Evolutionary conservation across 2,888 invertebrate species (phyloP).

Genomic region (Aleiodes alternator): DNA sequence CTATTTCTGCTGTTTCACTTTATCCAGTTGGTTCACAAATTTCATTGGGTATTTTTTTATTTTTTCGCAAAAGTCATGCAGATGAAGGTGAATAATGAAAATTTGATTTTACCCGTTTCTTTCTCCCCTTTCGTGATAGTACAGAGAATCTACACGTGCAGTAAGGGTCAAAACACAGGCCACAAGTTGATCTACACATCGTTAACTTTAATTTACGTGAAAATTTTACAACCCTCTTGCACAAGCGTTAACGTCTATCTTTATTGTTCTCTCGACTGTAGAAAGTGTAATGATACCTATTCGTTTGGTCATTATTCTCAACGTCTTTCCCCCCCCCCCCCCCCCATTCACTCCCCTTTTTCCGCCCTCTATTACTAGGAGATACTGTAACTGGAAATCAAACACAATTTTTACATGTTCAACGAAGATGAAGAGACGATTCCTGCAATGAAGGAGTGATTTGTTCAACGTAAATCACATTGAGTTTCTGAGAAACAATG

Average conservation of each 20-base stretch:
- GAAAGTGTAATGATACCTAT: conserved; percentile 59
- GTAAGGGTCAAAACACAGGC: conserved; percentile 1
- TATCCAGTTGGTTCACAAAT: too few species aligned
- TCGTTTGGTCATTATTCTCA: conserved; percentile 31
- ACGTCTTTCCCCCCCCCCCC: neutral
- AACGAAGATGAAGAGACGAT: conserved; percentile 42
- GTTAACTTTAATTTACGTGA: conserved; percentile 66
- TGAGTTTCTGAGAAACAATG: neutral
- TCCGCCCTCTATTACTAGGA: neutral
- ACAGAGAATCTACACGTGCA: neutral
- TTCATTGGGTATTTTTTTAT: too few species aligned
- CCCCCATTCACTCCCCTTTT: neutral
- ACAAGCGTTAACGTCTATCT: conserved; percentile 61
- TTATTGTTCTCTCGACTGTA: conserved; percentile 57
- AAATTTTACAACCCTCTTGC: conserved; percentile 53
- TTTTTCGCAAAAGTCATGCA: too few species aligned
- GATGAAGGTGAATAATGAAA: too few species aligned
- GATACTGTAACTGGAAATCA: neutral
- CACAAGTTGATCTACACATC: conserved; percentile 61
- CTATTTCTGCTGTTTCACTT: too few species aligned
- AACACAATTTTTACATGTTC: conserved; percentile 25
- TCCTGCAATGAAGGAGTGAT: conserved; percentile 18
- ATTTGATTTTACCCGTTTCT: too few species aligned
- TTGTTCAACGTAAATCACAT: neutral
- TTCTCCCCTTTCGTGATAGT: too few species aligned